Base-by-base conservation (phyloP, 2,113 vertebrate species). In the Catharus minimus region DNA sequence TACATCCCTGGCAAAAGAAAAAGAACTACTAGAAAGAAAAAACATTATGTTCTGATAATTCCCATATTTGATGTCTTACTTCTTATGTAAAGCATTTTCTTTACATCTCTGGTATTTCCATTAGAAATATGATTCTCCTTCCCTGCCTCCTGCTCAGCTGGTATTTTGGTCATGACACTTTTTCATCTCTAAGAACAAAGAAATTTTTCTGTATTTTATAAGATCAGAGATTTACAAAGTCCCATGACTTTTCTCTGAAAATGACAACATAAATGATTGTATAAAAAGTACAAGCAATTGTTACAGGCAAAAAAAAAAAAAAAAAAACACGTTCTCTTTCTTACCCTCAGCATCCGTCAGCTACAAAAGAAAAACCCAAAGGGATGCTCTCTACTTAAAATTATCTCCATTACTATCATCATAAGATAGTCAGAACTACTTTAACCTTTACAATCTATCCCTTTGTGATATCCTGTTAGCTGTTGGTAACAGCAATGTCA, bases 71-170 rank as follows among this genome's bases (percentile, higher is more conserved):
- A 89, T 90, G 56, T 77, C 65, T 77, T 71, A 46, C 17, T 86
- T 82, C 60, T 94, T 77, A 55, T n/a, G 47, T 33, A 76, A 87
- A 33, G 60, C 4, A 49, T 82, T 94, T 91, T 85, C 58, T 73
- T 87, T 82, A 79, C 33, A 62, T 82, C 43, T 60, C 82, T 89
- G 78, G 28, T 76, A 38, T 88, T 96, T 90, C 57, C 82, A 65
- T 92, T 90, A 94, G 86, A 92, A 95, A 94, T 64, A 90, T 38
- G 64, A 91, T 80, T 91, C 79, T 80, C 30, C 24, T 55, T 82
- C 22, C 20, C 65, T 77, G 52, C 32, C 44, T 91, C 36, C n/a
- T 43, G 36, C 90, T 91, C 85, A 94, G 71, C 60, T 92, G 58
- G 75, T 56, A 86, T 94, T 92, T 95, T 85, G 64, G 67, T 90